Evolutionary conservation across 2,113 vertebrate genomes (phyloP).

Genomic region (Dryoscopus gambensis): DNA sequence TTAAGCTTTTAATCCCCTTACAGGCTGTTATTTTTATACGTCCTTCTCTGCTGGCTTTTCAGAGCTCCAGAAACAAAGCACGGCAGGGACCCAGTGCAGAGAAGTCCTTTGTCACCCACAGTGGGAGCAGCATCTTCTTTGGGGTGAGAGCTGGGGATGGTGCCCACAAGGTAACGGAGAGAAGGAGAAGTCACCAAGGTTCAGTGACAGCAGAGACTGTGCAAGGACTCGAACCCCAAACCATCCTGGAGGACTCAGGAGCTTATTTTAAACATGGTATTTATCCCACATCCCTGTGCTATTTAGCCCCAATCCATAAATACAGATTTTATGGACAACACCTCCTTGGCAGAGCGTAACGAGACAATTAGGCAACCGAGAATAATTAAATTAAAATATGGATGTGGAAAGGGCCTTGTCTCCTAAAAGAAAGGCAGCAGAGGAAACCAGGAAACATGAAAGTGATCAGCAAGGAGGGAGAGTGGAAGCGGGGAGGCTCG

Average conservation of each 20-base stretch:
- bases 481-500: background rate
- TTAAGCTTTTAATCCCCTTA: background rate
- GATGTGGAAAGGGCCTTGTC: background rate
- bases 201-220: background rate
- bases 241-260: background rate
- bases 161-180: accelerated
- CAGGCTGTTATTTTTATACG: background rate
- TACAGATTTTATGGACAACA: background rate
- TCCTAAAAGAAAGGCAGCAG: background rate
- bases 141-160: background rate
- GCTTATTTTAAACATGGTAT: background rate
- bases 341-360: background rate
- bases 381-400: background rate
- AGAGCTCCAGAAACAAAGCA: background rate
- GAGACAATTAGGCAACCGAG: background rate
- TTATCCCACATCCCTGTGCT: background rate
- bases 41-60: background rate
- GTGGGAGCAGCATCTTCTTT: background rate
- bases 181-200: background rate
- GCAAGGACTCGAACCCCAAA: background rate
- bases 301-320: background rate
- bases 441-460: background rate
- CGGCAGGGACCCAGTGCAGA: background rate
- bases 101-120: background rate
- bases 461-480: background rate